Base-by-base conservation (phyloP, 2,888 invertebrate species). In the Platerodrilus igneus region DNA sequence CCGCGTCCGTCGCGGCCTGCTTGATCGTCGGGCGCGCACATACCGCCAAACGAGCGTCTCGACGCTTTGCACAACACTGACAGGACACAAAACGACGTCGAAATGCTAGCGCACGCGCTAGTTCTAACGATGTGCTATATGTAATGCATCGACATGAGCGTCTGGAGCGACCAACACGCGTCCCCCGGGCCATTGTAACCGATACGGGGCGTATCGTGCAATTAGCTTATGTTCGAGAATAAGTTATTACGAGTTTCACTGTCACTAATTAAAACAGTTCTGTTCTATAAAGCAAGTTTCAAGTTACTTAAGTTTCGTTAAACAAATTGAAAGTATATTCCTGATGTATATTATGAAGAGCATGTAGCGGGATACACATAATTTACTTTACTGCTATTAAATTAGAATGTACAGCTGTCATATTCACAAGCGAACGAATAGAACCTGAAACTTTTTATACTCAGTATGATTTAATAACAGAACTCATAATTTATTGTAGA, bases 51-150 rank as follows among this genome's bases (percentile, higher is more conserved):
- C 51, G 50, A 59, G 45, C 55, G 62, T 56, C 62, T 62, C 59
- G 57, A 55, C 57, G 58, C 62, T 63, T 63, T 63, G 64, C 62
- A 64, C 64, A 63, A 60, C 58, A 59, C 49, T 50, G 45, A 32
- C 42, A 46, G 37, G n/a, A n/a, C n/a, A n/a, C n/a, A n/a, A 43
- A 42, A 22, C 37, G 42, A 33, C 43, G 44, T 32, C 42, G 42
- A 33, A 37, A 33, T 26, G 40, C 40, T 16, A 26, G 43, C 48
- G 41, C 42, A 43, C 26, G 46, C 50, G 48, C 42, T 14, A 33
- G 38, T 45, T 41, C 36, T 46, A 48, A 48, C 47, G 52, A 46
- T 38, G 52, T 46, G 52, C 53, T 51, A 54, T 56, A 51, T 53
- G 52, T 49, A 52, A 54, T 53, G 50, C 53, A 52, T 55, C 51